Evolutionary conservation across 2,113 vertebrate genomes (phyloP).

Genomic region (Toxotes jaculatrix): DNA sequence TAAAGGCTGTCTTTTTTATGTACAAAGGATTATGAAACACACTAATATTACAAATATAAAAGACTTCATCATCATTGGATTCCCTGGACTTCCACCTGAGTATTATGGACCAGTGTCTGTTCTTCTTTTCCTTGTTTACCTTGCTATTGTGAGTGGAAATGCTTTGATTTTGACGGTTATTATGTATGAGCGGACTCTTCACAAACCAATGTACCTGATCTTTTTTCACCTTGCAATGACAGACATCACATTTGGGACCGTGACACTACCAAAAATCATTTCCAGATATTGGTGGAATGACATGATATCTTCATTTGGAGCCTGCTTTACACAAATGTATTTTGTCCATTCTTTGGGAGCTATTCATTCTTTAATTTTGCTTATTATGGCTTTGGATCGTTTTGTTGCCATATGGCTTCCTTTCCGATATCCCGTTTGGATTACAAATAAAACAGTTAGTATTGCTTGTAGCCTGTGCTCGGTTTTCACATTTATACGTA

Average conservation of each 20-base stretch:
- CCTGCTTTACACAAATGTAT: constrained; percentile 78
- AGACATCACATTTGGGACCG: constrained; percentile 66
- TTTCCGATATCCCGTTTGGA: constrained; percentile 56
- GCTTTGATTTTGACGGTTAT: constrained; percentile 65
- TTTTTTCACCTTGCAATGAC: constrained; percentile 74
- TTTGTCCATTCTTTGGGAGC: constrained; percentile 76
- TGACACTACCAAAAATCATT: constrained; percentile 75
- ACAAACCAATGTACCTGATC: constrained; percentile 75
- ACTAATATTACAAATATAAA: constrained; percentile 51
- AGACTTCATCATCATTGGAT: constrained; percentile 67
- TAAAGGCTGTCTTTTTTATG: background rate
- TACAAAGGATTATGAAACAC: constrained; percentile 7
- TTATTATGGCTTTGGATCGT: constrained; percentile 79
- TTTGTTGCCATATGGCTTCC: constrained; percentile 74
- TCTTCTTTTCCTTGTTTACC: constrained; percentile 63
- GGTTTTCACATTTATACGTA: constrained; percentile 46
- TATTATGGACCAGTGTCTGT: constrained; percentile 57
- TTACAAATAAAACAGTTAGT: constrained; percentile 60
- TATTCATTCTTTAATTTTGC: constrained; percentile 63
- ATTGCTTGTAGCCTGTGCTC: constrained; percentile 65
- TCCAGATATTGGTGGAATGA: constrained; percentile 71
- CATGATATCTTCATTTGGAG: constrained; percentile 47
- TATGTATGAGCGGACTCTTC: constrained; percentile 54
- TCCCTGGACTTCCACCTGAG: constrained; percentile 68
- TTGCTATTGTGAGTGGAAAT: constrained; percentile 69